phyloP scores from a whole-genome alignment of 2,113 vertebrate species.

The Apus apus region DNA sequence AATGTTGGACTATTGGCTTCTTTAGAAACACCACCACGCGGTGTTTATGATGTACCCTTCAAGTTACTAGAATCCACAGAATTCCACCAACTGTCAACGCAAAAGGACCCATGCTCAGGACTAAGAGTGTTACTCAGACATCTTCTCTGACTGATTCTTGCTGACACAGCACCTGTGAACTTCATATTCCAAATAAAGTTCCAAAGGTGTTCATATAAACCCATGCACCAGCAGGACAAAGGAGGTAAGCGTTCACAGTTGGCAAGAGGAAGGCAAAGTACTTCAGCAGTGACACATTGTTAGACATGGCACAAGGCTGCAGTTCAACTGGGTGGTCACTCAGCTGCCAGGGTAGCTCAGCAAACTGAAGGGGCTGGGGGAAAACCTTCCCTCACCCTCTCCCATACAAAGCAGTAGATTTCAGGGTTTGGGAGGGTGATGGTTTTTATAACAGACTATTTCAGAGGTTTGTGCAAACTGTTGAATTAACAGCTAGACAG shows the following conservation, averaged over 20 bases:
- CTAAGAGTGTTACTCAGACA: not conserved
- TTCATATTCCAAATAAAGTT: not conserved
- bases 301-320: not conserved
- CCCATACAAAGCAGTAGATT: not conserved
- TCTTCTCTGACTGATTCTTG: not conserved
- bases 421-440: not conserved
- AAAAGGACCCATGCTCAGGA: not conserved
- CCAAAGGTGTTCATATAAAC: not conserved
- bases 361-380: not conserved
- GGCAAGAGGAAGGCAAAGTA: not conserved
- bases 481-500: not conserved
- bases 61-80: not conserved
- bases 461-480: not conserved
- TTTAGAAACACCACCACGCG: not conserved
- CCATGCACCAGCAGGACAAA: not conserved
- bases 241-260: rapidly evolving
- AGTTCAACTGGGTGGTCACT: not conserved
- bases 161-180: not conserved
- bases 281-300: not conserved
- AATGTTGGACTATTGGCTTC: not conserved
- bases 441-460: not conserved
- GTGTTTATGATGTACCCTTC: not conserved
- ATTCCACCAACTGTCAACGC: not conserved
- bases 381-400: not conserved
- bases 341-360: not conserved